Percentiles rank a stretch among this genome's conserved stretches.
Conservation (phyloP, 2,797 vertebrate species). For the Tokudaia muenninki region DNA sequence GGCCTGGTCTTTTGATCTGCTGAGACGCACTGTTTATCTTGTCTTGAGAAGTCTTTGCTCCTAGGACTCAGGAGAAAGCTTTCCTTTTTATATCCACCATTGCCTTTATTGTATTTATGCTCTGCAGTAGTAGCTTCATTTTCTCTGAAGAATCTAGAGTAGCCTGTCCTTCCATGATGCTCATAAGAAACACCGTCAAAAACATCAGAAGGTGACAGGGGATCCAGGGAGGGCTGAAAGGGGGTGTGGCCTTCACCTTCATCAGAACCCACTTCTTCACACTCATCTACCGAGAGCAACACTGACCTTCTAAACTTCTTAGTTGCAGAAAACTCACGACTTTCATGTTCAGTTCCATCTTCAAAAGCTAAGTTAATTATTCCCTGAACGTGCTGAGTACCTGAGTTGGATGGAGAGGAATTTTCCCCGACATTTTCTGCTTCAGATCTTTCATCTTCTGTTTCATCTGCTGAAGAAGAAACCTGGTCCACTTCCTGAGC, state of each 20-base stretch:
- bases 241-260: conserved; percentile 91
- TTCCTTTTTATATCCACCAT: conserved; percentile 52
- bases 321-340: conserved; percentile 89
- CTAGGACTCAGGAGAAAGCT: conserved; percentile 63
- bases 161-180: conserved; percentile 79
- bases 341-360: conserved; percentile 93
- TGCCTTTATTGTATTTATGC: conserved; percentile 73
- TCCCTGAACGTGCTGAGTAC: conserved; percentile 93
- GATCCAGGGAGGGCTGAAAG: conserved; percentile 84
- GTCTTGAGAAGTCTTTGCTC: conserved; percentile 63
- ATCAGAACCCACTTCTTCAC: conserved; percentile 97
- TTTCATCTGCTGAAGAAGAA: conserved; percentile 96
- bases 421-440: conserved; percentile 92
- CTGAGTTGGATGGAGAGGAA: conserved; percentile 84
- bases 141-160: conserved; percentile 82
- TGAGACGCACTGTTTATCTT: conserved; percentile 76
- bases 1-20: conserved; percentile 67
- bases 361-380: conserved; percentile 98
- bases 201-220: conserved; percentile 92
- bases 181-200: conserved; percentile 90
- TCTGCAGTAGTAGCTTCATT: conserved; percentile 83
- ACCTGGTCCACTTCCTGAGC: conserved; percentile 92
- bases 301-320: conserved; percentile 95
- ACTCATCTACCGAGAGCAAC: conserved; percentile 98
- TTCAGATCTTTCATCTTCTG: conserved; percentile 97